Conservation (phyloP, 2,113 vertebrate species). For the Prionailurus bengalensis region DNA sequence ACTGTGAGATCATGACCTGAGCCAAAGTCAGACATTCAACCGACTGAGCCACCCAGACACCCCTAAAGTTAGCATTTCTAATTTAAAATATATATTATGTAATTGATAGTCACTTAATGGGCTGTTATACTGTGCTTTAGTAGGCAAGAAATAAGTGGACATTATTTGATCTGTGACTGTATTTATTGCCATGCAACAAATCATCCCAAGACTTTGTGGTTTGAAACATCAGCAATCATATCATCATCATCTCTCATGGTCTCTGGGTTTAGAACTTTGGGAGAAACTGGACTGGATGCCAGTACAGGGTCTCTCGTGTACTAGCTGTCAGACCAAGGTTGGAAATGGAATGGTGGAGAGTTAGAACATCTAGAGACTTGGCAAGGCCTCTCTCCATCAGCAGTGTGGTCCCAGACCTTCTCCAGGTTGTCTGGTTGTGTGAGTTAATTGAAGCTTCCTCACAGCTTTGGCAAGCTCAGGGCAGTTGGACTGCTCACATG, state of each 20-base stretch:
- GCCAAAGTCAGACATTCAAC: too few species aligned
- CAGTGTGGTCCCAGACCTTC: not conserved
- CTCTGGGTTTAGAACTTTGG: not conserved
- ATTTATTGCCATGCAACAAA: not conserved
- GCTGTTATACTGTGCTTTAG: not conserved
- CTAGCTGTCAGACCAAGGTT: not conserved
- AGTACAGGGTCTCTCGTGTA: not conserved
- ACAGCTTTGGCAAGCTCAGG: not conserved
- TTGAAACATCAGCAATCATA: not conserved
- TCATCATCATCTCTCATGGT: not conserved
- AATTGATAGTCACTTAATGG: not conserved
- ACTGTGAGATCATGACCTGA: too few species aligned
- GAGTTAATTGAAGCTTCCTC: not conserved
- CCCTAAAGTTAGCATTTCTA: not conserved
- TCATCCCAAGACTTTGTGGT: not conserved
- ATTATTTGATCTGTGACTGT: not conserved
- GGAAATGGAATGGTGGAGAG: not conserved
- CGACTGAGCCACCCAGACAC: too few species aligned
- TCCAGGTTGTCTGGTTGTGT: not conserved
- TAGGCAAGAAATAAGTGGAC: not conserved
- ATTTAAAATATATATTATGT: not conserved
- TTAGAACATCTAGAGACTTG: not conserved
- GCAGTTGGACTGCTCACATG: not conserved
- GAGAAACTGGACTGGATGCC: not conserved
- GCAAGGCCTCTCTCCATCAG: not conserved